Base-by-base conservation (phyloP, 2,888 invertebrate genomes). In the Suillia variegata region DNA sequence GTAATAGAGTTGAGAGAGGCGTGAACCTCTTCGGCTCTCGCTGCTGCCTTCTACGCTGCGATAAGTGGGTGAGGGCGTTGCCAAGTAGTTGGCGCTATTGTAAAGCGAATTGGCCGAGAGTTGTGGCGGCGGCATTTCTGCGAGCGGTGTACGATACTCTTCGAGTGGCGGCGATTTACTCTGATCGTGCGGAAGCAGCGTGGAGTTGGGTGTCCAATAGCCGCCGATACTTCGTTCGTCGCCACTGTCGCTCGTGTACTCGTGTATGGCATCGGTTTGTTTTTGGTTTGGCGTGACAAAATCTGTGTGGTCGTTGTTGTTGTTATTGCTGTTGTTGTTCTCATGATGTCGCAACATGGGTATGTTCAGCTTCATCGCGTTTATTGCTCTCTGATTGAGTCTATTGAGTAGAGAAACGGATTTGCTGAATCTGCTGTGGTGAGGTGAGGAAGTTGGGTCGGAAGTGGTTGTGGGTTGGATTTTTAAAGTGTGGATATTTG, bases 331-430 rank as follows among this genome's bases (percentile, higher is more conserved):
- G n/a, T 58, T 26, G 18, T 24, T 38, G 22, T 56, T 31, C 10
- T 50, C 15, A 24, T 55, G 49, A 56, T 70, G 68, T 47, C 73
- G 69, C 64, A 73, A 61, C 59, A 75, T 63, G 15, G 81, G 78
- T 67, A 81, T 81, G 72, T 76, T 79, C 66, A 81, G 71, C 74
- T 79, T 80, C 76, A 82, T 80, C 60, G 73, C 78, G 65, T 76
- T 80, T 62, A 78, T 68, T 62, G 80, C 77, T 76, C 76, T 82
- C 66, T 80, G 79, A 80, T 82, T 81, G 67, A 82, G 78, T 77
- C 80, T 81, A 80, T 79, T 82, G 68, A 79, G 77, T 75, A 81
- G 79, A 78, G 81, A 81, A 76, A 79, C 76, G 75, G 82, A 81
- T 80, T 82, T 82, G 76, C 78, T 80, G 75, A 81, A 82, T 73